Conservation (phyloP, 2,797 vertebrate species). For the Eulemur rubriventer region DNA sequence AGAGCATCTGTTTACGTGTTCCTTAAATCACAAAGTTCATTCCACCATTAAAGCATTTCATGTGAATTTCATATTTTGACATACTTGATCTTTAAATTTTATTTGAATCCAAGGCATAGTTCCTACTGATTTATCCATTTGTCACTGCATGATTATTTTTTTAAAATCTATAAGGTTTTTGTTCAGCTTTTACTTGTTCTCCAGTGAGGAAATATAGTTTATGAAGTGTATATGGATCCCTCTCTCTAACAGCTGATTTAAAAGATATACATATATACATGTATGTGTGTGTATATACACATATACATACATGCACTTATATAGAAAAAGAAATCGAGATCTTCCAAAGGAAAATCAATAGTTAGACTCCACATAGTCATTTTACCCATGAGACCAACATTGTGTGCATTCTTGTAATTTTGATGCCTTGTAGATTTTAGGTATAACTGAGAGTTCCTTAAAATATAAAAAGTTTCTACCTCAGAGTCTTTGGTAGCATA, state of each 20-base stretch:
- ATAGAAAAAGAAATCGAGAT: background rate
- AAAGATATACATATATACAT: background rate
- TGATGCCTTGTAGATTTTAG: background rate
- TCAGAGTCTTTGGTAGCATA: background rate
- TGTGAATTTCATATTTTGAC: conserved; percentile 62
- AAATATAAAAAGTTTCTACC: background rate
- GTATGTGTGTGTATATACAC: too few species aligned
- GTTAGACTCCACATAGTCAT: background rate
- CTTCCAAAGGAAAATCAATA: background rate
- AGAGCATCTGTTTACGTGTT: conserved; percentile 78
- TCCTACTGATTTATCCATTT: background rate
- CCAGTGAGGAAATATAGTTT: background rate
- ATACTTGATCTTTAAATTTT: conserved; percentile 69
- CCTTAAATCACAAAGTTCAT: conserved; percentile 70
- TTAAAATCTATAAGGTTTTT: conserved; percentile 26
- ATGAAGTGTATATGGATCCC: background rate
- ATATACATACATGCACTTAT: background rate
- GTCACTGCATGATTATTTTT: background rate
- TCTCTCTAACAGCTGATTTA: background rate
- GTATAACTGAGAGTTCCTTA: background rate
- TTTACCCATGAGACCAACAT: conserved; percentile 15
- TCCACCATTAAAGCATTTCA: conserved; percentile 71
- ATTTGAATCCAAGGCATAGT: conserved; percentile 64
- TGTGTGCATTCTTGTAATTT: background rate
- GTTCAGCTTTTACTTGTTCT: background rate